phyloP scores from a whole-genome alignment of 2,797 vertebrate species.

The Hippocampus kuda region DNA sequence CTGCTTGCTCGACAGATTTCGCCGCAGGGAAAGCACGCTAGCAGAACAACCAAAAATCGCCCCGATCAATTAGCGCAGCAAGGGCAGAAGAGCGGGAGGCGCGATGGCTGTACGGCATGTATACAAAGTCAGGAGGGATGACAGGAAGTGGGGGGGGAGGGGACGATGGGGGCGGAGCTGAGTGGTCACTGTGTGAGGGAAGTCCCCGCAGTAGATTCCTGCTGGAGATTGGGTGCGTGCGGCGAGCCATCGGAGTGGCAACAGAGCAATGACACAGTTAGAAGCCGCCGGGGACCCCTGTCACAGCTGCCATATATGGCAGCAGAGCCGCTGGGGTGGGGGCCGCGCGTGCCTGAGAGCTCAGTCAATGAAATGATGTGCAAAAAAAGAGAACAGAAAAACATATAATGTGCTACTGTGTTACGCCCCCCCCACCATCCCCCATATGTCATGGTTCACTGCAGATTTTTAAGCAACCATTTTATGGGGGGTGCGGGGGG shows the following conservation, averaged over 20 bases:
- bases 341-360: conserved; percentile 26
- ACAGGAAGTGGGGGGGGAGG: conserved; percentile 10
- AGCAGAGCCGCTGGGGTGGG: conserved; percentile 37
- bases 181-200: conserved; percentile 23
- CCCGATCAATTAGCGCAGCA: conserved; percentile 47
- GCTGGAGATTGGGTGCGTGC: conserved; percentile 8
- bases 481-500: too few relatives aligned
- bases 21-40: conserved; percentile 17
- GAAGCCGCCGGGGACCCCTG: conserved; percentile 35
- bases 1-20: conserved; percentile 38
- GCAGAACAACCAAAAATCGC: conserved; percentile 41
- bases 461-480: too few relatives aligned
- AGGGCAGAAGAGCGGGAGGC: conserved; percentile 36
- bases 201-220: conserved; percentile 15
- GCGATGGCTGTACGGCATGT: conserved; percentile 21
- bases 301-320: conserved; percentile 36
- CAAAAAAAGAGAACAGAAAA: conserved; percentile 3
- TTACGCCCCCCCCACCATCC: too few relatives aligned
- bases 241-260: conserved; percentile 19
- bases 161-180: background rate
- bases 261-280: conserved; percentile 46
- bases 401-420: background rate
- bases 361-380: conserved; percentile 35
- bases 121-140: conserved; percentile 19
- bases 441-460: too few relatives aligned